Conservation (phyloP, 2,888 invertebrate genomes). For the Leptinotarsa peninsularis region DNA sequence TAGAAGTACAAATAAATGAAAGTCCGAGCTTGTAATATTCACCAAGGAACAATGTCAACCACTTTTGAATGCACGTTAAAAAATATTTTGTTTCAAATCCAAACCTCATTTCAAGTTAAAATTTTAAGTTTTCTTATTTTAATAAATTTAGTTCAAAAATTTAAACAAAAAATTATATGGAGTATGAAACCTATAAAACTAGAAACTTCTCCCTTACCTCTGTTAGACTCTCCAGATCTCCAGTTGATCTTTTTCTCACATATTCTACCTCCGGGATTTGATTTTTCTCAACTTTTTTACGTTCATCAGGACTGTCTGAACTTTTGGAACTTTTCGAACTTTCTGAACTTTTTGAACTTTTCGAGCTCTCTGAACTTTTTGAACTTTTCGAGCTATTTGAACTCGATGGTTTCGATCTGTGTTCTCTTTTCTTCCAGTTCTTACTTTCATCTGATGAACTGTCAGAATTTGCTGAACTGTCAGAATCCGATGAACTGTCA, state of each 20-base stretch:
- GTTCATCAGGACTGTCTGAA: neutral
- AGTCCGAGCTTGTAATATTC: no score
- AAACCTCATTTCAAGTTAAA: no score
- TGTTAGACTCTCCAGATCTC: constrained; percentile 20
- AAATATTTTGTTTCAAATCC: no score
- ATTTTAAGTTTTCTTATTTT: no score
- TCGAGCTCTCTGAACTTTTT: neutral
- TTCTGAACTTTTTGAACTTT: constrained; percentile 3
- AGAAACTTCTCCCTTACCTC: constrained; percentile 23
- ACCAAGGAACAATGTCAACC: no score
- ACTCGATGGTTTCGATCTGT: neutral
- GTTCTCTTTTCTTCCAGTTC: neutral
- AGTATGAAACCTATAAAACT: neutral
- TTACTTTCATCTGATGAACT: neutral
- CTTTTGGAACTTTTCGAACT: neutral
- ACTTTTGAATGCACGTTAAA: no score
- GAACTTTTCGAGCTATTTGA: neutral
- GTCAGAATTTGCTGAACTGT: neutral
- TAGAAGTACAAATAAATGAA: no score
- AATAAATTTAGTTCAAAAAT: no score
- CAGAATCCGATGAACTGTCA: neutral
- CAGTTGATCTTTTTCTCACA: constrained; percentile 35
- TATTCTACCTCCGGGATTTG: constrained; percentile 25
- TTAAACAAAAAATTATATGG: neutral
- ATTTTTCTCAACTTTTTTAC: neutral